phyloP scores from a whole-genome alignment of 2,888 invertebrate genomes.

The Cordylochernes scorpioides region DNA sequence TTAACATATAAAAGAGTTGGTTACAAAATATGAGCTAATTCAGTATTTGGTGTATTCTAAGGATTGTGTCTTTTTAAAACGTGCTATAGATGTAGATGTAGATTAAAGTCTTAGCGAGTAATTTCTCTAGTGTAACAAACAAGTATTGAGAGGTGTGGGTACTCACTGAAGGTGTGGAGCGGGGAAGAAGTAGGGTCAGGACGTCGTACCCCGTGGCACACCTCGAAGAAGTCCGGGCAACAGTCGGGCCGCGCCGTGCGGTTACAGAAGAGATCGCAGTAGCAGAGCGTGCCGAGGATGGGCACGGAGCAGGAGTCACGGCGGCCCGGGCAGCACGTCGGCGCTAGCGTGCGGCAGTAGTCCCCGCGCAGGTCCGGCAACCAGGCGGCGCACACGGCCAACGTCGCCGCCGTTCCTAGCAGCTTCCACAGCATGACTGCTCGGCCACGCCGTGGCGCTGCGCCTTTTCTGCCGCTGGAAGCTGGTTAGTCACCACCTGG shows the following conservation, averaged over 20 bases:
- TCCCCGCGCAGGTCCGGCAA: slow-evolving; percentile 15
- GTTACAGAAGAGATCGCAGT: slow-evolving; percentile 81
- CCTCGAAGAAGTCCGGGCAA: slow-evolving; percentile 61
- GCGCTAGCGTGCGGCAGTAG: slow-evolving; percentile 16
- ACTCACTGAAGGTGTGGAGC: not conserved
- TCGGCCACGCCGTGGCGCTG: too few species aligned
- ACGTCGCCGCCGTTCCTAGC: too few species aligned
- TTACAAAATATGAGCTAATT: too few species aligned
- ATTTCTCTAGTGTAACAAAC: not conserved
- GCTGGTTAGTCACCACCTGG: too few species aligned
- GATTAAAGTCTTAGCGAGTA: too few species aligned
- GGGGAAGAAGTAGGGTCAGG: slow-evolving; percentile 2
- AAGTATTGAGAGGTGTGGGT: not conserved
- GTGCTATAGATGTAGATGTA: too few species aligned
- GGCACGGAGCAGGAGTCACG: slow-evolving; percentile 52
- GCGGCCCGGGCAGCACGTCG: slow-evolving; percentile 40
- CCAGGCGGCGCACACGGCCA: too few species aligned
- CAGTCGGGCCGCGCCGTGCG: slow-evolving; percentile 46
- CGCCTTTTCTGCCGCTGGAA: too few species aligned
- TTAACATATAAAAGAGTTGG: too few species aligned
- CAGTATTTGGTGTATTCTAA: too few species aligned
- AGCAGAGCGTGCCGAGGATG: slow-evolving; percentile 59
- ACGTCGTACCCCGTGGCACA: slow-evolving; percentile 32
- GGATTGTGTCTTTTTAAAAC: too few species aligned
- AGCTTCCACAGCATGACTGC: too few species aligned